Base-by-base conservation (phyloP, 2,888 invertebrate species). In the Portevinia maculata region DNA sequence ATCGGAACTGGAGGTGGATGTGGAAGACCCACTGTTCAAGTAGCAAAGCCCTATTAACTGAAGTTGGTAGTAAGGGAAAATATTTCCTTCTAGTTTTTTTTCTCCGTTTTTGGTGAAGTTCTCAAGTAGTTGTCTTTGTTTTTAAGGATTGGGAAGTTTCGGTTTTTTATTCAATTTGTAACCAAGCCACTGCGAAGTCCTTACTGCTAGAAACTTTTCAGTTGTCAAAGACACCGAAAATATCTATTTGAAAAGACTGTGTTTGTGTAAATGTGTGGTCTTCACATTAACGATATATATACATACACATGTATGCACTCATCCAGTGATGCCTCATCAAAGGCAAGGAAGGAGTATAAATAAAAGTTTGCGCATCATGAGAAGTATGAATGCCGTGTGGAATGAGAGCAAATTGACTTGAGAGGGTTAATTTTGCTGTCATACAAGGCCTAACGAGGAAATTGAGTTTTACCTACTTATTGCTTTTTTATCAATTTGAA, bases 111-210 rank as follows among this genome's bases (percentile, higher is more conserved):
- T 53, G 46, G 53, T 44, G 30, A 78, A 78, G 57, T 79, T 71
- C 34, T 60, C 71, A 79, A 79, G 78, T 71, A 71, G 71, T 79
- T 79, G 78, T 24, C 71, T 71, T 71, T 71, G 78, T 65, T 79
- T 78, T 79, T 71, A 65, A 59, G 78, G 71, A 71, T 53, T 62
- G 39, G 9, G 17, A 8, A 19, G 41, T 8, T 1, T 44, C 9
- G 11, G 8, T 19, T 41, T 52, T 67, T 60, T 39, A 62, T 79
- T 74, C 79, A 79, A 79, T 79, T 74, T 79, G 74, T 57, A 73
- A 73, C 73, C 64, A 60, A 59, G 52, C 65, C 65, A 52, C 55
- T 78, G 3, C 30, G 34, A 9, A 73, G 79, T 73, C n/a, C 24
- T 41, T 60, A 55, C 24, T 41, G 52, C 9, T 5, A 30, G 46